Base-by-base conservation (phyloP, 1,140 invertebrate genomes). In the Ceratina japonica region DNA sequence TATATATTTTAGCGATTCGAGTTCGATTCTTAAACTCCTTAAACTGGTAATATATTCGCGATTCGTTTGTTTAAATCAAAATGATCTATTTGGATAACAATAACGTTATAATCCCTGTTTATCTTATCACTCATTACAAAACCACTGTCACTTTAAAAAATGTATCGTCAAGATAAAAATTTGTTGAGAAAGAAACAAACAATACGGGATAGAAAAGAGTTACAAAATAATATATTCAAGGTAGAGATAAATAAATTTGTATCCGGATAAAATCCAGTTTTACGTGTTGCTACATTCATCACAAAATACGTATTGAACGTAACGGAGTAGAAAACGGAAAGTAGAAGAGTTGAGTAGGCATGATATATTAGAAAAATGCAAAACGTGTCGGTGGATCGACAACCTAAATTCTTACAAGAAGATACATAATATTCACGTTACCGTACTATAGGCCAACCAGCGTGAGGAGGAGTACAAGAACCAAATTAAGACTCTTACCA, bases 381-480 rank as follows among this genome's bases (percentile, higher is more conserved):
- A 69, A 5, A n/a, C 15, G 18, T 52, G 49, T 62, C 12, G 63
- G 18, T 37, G 73, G 15, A 37, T 27, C 44, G 16, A 64, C 12
- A 13, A 1, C 10, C 37, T 27, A 18, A 64, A 24, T 22, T 49
- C 54, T 59, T 7, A 7, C 5, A 27, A 31, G 15, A 24, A 59
- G 63, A 78, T 68, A 56, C 71, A 79, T 85, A 82, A 85, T 62
- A 2, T 79, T 70, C 37, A 74, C 80, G 64, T 82, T 61, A 89
- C 81, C 86, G 83, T 90, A 87, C 81, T 82, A 79, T 95, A 99
- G 98, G 98, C 98, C 94, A 99, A 98, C 94, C 98, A 99, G 95
- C 97, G 99, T 93, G 99, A 99, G 94, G 99, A 99, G 95, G 98
- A 99, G 93, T 99, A 99, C 95, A 99, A 99, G 95, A 98, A 99